Evolutionary conservation across 2,113 vertebrate species (phyloP), one percentile per base, ranked within the genome.

Genomic region (Nettapus auritus): DNA sequence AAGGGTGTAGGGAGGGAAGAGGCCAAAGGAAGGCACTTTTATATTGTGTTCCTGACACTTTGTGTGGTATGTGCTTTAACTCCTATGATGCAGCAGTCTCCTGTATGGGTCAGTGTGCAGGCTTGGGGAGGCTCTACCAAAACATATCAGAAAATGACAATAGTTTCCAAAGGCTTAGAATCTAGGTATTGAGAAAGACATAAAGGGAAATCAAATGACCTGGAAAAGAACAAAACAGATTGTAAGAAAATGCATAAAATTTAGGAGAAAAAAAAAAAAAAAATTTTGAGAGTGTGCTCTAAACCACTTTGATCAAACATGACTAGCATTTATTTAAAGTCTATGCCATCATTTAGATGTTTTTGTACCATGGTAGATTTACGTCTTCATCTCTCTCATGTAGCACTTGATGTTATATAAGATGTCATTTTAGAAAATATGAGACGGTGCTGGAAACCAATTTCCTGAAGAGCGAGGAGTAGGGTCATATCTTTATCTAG

Each of bases 351-450:
- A 79, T 87, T 84, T 89, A 92, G 81, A 63, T 66, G 57, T 62
- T 82, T 85, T 86, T 79, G 29, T 62, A 34, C 25, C 13, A 44
- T 8, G 38, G 66, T 44, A 96, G 40, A 66, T 93, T 85, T 93
- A 79, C 90, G 28, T 38, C 57, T 93, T 92, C 70, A 84, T 62
- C 68, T 94, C 44, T 87, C 46, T 82, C 62, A 63, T 92, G 67
- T 73, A 96, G 89, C 50, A 92, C 46, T 52, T 78, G 52, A 75
- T 90, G 82, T 93, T 93, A 69, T 67, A 15, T 68, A 95, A 93
- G 74, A 70, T 96, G 93, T 95, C 90, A 94, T 90, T 97, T 92
- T 70, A 93, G 88, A 93, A 96, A 94, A 94, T 87, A 94, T 19
- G 85, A 94, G 50, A 66, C 67, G 4, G 9, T 74, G 96, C 56